These are phyloP conservation scores for Antheraea assamensis DNA, from an alignment of 2,888 invertebrate genomes.

Conservation along the genomic window DNA sequence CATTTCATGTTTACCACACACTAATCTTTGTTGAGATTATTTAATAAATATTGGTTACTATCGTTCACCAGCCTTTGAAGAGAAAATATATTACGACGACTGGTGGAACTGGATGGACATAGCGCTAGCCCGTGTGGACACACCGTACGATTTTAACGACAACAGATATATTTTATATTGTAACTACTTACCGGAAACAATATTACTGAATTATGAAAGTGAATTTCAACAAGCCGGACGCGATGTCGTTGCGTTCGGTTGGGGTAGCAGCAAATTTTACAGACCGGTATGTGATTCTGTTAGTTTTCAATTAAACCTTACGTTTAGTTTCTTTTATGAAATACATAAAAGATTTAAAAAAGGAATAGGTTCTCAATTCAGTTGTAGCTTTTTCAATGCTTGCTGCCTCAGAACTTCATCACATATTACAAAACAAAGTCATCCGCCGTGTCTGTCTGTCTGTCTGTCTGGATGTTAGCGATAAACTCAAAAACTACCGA, in stretches of 20 bases:
- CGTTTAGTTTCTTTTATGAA: no score
- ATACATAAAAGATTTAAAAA: no score
- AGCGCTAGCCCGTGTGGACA: slow-evolving; percentile 45
- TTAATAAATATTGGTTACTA: no score
- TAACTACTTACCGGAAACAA: slow-evolving; percentile 37
- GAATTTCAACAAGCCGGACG: slow-evolving; percentile 33
- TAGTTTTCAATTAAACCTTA: not conserved
- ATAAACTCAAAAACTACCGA: no score
- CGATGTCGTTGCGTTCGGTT: slow-evolving; percentile 44
- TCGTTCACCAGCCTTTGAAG: slow-evolving; percentile 33
- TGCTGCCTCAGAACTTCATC: no score
- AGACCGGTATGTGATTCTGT: slow-evolving; percentile 31
- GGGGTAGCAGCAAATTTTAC: slow-evolving; percentile 41
- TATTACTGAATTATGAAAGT: slow-evolving; percentile 39
- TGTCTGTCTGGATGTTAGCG: no score
- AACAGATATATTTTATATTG: slow-evolving; percentile 30
- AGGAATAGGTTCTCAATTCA: no score
- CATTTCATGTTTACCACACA: no score
- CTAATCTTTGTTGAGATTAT: no score
- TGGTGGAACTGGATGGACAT: slow-evolving; percentile 45
- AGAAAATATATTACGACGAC: slow-evolving; percentile 31
- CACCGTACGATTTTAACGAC: slow-evolving; percentile 35
- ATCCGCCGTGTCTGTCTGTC: no score
- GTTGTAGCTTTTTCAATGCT: no score
- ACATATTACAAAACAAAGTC: no score